Base-by-base conservation (phyloP, 1,140 invertebrate species). In the Frieseomelitta varia region DNA sequence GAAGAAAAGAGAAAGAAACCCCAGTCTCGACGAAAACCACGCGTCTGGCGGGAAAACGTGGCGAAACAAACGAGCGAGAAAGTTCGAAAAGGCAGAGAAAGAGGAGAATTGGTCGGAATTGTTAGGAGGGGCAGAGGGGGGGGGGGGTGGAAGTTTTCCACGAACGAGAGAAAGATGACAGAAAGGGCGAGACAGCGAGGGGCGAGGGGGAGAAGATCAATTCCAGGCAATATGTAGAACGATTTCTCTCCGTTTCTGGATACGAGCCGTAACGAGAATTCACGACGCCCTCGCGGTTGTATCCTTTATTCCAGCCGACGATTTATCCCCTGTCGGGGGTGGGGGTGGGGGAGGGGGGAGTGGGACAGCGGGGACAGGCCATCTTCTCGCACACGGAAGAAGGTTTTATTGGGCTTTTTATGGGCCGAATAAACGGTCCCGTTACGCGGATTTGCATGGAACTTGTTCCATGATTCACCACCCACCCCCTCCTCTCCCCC, bases 401-500 rank as follows among this genome's bases (percentile, higher is more conserved):
- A 84, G 89, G 81, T 92, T 93, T 92, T 92, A 92, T 93, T 91
- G 92, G 87, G 87, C 89, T 92, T 93, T 93, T 93, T 92, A 92
- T 91, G 86, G 83, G 71, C 76, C 85, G 91, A 92, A 93, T 93
- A 93, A 93, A 91, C 89, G 92, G 82, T 85, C 82, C 88, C 85
- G 91, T 92, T 92, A 87, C 90, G 89, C 85, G 87, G 91, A 93
- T 92, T 92, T 92, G 90, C 92, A 92, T 92, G 88, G 73, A 87
- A 87, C 87, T 91, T 88, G 90, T 75, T 88, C 88, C 84, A 84
- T 91, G 88, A 92, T 91, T 91, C 90, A 91, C 89, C 51, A 83
- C 79, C 84, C 78, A 76, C 87, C 84, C n/a, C n/a, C n/a, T n/a
- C n/a, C n/a, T n/a, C n/a, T n/a, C n/a, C n/a, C 68, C 55, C 55